Conservation (phyloP, 1,140 invertebrate species). For the Reticulitermes speratus region DNA sequence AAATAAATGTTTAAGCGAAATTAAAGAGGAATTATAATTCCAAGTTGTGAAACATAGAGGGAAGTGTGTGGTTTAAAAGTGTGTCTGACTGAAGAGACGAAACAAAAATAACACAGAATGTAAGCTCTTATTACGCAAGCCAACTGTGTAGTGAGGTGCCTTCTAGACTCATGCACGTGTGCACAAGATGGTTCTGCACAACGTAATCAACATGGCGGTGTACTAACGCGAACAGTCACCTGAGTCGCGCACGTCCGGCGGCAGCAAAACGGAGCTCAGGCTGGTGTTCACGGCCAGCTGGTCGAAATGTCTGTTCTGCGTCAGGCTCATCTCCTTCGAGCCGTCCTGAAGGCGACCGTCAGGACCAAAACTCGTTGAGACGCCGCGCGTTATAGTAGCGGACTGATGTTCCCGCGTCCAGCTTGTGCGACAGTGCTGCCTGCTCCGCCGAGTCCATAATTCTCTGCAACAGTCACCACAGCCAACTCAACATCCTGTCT, state of each 20-base stretch:
- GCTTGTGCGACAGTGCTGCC: constrained; percentile 65
- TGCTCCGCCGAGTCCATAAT: constrained; percentile 86
- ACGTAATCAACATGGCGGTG: background rate
- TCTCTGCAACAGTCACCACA: constrained; percentile 57
- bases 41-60: no score
- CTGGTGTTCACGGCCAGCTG: constrained; percentile 81
- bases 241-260: constrained; percentile 77
- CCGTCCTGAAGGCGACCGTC: constrained; percentile 66
- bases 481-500: constrained; percentile 20
- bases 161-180: no score
- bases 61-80: no score
- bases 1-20: no score
- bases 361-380: constrained; percentile 68
- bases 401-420: constrained; percentile 45
- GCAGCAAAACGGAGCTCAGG: constrained; percentile 85
- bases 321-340: constrained; percentile 64
- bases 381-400: constrained; percentile 55
- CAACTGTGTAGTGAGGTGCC: no score
- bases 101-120: no score
- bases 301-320: constrained; percentile 74
- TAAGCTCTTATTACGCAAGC: no score
- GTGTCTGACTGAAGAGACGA: no score
- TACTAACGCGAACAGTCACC: constrained; percentile 51
- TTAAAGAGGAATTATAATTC: no score
- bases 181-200: background rate